Evolutionary conservation across 2,797 vertebrate species (phyloP).

Genomic region (Chiloscyllium punctatum): DNA sequence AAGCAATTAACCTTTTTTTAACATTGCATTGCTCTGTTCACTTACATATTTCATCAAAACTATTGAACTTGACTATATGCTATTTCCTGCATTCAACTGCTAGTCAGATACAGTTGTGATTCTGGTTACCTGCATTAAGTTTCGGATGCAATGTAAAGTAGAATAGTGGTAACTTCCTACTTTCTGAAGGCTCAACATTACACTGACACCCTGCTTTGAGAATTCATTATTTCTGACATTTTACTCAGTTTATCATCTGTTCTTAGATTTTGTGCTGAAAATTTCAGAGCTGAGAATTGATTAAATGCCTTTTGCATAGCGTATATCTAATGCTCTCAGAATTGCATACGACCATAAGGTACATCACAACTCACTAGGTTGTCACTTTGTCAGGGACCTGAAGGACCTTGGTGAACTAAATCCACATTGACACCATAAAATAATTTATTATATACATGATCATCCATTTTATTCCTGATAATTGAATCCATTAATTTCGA

Average conservation of each 20-base stretch:
- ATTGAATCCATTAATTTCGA: not conserved
- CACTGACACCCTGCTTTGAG: not conserved
- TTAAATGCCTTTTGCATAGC: not conserved
- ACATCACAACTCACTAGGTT: not conserved
- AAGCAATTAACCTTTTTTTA: no score
- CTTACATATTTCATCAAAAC: no score
- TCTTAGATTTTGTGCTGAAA: not conserved
- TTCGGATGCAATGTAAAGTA: not conserved
- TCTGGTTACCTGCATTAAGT: not conserved
- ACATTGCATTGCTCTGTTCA: no score
- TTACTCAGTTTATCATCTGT: not conserved
- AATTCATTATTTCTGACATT: not conserved
- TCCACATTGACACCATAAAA: not conserved
- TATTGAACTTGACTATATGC: no score
- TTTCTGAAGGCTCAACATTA: not conserved
- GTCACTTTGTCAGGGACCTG: not conserved
- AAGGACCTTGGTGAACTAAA: not conserved
- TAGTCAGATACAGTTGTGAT: not conserved
- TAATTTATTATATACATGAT: not conserved
- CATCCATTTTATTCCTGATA: not conserved
- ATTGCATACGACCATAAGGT: not conserved
- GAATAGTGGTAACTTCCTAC: not conserved
- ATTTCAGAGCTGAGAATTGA: not conserved
- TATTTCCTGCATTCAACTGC: not conserved
- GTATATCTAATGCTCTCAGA: not conserved